These are phyloP conservation scores for Notiomystis cincta DNA, from an alignment of 2,113 vertebrate genomes.

Conservation along the genomic window DNA sequence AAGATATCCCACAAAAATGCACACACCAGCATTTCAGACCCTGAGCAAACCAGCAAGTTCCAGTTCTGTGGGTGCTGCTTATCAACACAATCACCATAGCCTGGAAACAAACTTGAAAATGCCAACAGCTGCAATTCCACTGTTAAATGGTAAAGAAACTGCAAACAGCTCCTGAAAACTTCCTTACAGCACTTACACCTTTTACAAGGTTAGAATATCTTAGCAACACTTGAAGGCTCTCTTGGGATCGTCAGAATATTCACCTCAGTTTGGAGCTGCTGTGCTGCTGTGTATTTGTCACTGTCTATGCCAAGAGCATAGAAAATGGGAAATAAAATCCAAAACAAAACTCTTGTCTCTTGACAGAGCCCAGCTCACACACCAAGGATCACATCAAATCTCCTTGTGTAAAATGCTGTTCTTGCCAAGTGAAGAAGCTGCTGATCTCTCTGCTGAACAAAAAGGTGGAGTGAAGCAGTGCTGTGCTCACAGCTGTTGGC, in stretches of 20 bases:
- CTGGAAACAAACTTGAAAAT: neutral
- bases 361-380: neutral
- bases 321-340: neutral
- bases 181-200: neutral
- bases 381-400: neutral
- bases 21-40: neutral
- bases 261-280: neutral
- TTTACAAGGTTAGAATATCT: neutral
- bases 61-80: neutral
- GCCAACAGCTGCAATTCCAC: neutral
- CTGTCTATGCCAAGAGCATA: neutral
- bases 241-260: neutral
- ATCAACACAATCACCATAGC: neutral
- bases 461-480: neutral
- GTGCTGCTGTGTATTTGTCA: neutral
- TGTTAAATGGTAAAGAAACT: neutral
- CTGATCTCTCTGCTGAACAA: neutral
- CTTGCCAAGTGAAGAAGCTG: neutral
- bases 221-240: neutral
- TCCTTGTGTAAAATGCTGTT: neutral
- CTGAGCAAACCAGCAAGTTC: neutral
- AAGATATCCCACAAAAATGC: neutral
- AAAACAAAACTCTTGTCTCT: neutral
- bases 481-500: neutral
- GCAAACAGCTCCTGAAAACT: neutral